A percentile compares a stretch with the other conserved stretches of the same genome.
phyloP scores from a whole-genome alignment of 2,888 invertebrate species.

The Watsonalla binaria region DNA sequence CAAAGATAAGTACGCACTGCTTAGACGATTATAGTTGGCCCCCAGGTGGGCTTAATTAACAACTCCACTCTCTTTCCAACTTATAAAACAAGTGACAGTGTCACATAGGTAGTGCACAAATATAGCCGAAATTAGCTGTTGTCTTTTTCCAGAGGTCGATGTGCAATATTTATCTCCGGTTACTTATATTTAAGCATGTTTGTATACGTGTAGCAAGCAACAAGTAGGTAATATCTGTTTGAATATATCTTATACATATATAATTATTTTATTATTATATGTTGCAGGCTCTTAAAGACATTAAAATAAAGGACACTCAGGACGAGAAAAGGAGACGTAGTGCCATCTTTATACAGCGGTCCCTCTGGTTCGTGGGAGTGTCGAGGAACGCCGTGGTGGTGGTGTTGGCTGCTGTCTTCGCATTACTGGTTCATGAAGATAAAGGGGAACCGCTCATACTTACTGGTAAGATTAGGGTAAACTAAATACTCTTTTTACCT shows the following conservation, averaged over 20 bases:
- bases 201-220: neutral
- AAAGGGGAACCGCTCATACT: constrained; percentile 75
- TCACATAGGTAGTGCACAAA: too few relatives aligned
- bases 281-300: constrained; percentile 80
- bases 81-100: too few relatives aligned
- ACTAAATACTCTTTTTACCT: neutral
- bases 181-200: too few relatives aligned
- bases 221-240: neutral
- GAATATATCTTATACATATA: neutral
- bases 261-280: constrained; percentile 16
- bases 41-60: too few relatives aligned
- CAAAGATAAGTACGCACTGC: too few relatives aligned
- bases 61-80: too few relatives aligned
- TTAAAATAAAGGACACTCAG: constrained; percentile 48
- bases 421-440: constrained; percentile 72
- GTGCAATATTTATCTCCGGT: too few relatives aligned
- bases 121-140: too few relatives aligned
- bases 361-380: constrained; percentile 82
- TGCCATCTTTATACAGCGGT: constrained; percentile 52
- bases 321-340: constrained; percentile 48
- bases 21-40: too few relatives aligned
- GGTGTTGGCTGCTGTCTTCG: constrained; percentile 77
- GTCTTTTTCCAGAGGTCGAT: too few relatives aligned
- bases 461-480: constrained; percentile 66
- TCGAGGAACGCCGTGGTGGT: constrained; percentile 85